Percentiles rank a stretch among this genome's conserved stretches.
These are phyloP conservation scores for Coccyzus lansbergi DNA, from an alignment of 2,797 vertebrate genomes.

Conservation along the genomic window DNA sequence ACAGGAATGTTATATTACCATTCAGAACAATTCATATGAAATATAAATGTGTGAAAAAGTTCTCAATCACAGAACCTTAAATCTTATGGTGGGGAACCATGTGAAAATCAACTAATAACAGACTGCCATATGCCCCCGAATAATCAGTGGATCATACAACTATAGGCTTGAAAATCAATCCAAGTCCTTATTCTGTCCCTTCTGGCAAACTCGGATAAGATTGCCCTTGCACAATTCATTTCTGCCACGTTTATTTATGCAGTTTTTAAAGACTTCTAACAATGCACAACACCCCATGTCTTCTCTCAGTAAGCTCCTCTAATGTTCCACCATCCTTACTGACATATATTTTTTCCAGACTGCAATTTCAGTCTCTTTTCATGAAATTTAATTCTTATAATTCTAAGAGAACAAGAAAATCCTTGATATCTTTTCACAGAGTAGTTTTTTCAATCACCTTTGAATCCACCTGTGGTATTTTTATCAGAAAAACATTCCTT, in stretches of 20 bases:
- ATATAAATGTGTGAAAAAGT: neutral
- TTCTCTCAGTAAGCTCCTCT: neutral
- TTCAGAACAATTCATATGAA: neutral
- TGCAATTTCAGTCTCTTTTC: neutral
- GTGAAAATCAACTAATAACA: neutral
- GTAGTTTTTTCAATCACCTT: neutral
- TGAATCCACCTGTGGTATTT: neutral
- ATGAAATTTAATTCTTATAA: neutral
- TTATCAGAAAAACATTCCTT: neutral
- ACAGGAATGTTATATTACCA: neutral
- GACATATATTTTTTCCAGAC: neutral
- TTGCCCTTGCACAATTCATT: neutral
- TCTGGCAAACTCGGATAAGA: neutral
- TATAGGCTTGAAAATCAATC: neutral
- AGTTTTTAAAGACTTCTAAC: neutral
- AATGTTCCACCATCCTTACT: neutral
- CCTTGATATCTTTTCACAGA: neutral
- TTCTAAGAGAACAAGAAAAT: neutral
- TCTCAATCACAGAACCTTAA: fast-evolving
- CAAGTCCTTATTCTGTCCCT: neutral
- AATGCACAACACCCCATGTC: neutral
- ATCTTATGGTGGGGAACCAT: neutral
- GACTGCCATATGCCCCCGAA: neutral
- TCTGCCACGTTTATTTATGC: neutral
- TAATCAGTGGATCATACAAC: neutral